Conservation (phyloP, 2,797 vertebrate species). For the Eurystomus glaucurus region DNA sequence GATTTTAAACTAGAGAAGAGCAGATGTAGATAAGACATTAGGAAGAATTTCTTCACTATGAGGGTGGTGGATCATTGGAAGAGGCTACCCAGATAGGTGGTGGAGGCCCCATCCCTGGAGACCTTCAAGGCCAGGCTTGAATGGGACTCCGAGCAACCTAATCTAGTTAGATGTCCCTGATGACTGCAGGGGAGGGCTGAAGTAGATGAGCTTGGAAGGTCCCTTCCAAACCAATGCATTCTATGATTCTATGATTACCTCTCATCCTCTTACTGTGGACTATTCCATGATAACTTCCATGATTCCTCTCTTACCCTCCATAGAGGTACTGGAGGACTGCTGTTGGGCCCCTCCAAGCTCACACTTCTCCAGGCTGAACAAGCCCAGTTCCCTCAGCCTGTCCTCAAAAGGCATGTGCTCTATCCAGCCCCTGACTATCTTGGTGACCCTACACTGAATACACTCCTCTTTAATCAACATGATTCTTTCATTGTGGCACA, state of each 20-base stretch:
- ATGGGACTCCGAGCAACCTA: too few species aligned
- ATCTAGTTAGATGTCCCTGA: too few species aligned
- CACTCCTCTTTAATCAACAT: background rate
- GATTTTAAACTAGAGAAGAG: too few species aligned
- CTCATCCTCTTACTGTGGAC: background rate
- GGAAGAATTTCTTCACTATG: too few species aligned
- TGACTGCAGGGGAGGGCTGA: too few species aligned
- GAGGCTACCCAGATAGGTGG: too few species aligned
- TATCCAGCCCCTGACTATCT: background rate
- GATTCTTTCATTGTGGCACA: background rate
- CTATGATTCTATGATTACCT: background rate
- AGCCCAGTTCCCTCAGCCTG: background rate
- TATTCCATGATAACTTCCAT: background rate
- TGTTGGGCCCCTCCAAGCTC: rapidly evolving
- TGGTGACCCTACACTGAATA: background rate
- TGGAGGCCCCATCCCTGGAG: too few species aligned
- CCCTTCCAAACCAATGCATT: too few species aligned
- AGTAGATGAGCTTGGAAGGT: too few species aligned
- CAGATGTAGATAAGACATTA: too few species aligned
- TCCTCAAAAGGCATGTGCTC: background rate
- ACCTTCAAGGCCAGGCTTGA: too few species aligned
- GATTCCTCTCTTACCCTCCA: background rate
- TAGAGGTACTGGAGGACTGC: background rate
- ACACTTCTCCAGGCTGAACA: background rate
- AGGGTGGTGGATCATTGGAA: too few species aligned